Base-by-base conservation (phyloP, 2,797 vertebrate genomes). In the Pagetopsis macropterus region DNA sequence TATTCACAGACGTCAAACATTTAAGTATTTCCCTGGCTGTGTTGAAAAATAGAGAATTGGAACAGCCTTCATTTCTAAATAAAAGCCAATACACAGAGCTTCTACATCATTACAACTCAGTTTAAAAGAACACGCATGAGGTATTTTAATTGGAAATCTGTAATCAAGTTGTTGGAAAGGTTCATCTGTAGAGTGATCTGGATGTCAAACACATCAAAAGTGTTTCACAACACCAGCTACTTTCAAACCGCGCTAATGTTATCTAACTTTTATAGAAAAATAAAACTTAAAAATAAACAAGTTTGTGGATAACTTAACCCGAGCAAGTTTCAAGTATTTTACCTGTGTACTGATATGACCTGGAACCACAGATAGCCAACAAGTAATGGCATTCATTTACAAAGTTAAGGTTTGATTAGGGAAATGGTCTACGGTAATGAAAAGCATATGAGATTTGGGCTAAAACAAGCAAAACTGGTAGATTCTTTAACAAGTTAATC, bases 371-470 rank as follows among this genome's bases (percentile, higher is more conserved):
- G 64, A 65, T 21, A 43, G 23, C 40, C 44, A 61, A 27, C 41
- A 81, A 66, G 12, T 61, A 37, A 49, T 14, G 14, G n/a, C 14
- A 69, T 65, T 56, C 21, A 55, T 75, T 21, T 11, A 48, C 50
- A 17, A 62, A 23, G 56, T 73, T 81, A 44, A 49, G 62, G 74
- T 70, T 16, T 44, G 43, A 72, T 69, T 37, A 50, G 8, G 41
- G 78, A 66, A 75, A 54, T 14, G 17, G 13, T 44, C 40, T 33
- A 15, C 5, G 4, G 33, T 70, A 60, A 80, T 61, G 16, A 61
- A 71, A 83, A 79, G 55, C 74, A 75, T 67, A 33, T 71, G 62
- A 21, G 31, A 50, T 77, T 80, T 75, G 14, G 45, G 21, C 55
- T 49, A 51, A 83, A 81, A 66, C 41, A 61, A 48, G 41, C 45